Conservation (phyloP, 2,888 invertebrate species). For the Sceliomorpha sp. region DNA sequence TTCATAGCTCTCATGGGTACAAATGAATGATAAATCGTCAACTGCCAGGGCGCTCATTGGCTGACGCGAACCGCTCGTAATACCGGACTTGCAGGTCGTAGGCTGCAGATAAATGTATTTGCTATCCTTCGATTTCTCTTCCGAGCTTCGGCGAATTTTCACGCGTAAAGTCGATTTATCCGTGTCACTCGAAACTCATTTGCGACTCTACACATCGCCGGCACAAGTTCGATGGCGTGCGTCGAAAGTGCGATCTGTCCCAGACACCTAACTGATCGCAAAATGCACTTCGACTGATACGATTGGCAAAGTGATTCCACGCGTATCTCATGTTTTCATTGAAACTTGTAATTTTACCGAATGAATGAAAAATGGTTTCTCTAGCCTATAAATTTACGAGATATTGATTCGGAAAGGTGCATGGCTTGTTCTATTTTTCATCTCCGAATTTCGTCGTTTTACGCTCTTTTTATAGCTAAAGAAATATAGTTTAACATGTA, state of each 20-base stretch:
- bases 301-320: slow-evolving; percentile 46
- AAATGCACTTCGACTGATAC: slow-evolving; percentile 48
- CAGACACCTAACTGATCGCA: slow-evolving; percentile 36
- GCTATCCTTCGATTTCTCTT: slow-evolving; percentile 55
- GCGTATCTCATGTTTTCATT: slow-evolving; percentile 44
- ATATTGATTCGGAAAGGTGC: no score
- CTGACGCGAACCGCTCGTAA: slow-evolving; percentile 46
- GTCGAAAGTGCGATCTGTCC: slow-evolving; percentile 38
- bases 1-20: slow-evolving; percentile 54
- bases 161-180: slow-evolving; percentile 55
- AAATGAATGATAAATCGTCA: slow-evolving; percentile 57
- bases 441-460: no score
- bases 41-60: slow-evolving; percentile 50
- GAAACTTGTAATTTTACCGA: slow-evolving; percentile 25
- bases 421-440: no score
- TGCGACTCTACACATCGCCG: slow-evolving; percentile 52
- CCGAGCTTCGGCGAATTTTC: slow-evolving; percentile 50
- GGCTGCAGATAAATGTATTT: slow-evolving; percentile 56
- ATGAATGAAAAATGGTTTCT: no score
- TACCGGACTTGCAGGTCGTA: slow-evolving; percentile 54
- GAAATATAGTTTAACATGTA: no score
- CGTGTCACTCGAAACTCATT: slow-evolving; percentile 56
- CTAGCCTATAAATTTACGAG: no score
- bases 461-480: no score
- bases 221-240: slow-evolving; percentile 21